Evolutionary conservation across 2,113 vertebrate genomes (phyloP), one percentile per base, ranked within the genome.

Genomic region (Nipponia nippon): DNA sequence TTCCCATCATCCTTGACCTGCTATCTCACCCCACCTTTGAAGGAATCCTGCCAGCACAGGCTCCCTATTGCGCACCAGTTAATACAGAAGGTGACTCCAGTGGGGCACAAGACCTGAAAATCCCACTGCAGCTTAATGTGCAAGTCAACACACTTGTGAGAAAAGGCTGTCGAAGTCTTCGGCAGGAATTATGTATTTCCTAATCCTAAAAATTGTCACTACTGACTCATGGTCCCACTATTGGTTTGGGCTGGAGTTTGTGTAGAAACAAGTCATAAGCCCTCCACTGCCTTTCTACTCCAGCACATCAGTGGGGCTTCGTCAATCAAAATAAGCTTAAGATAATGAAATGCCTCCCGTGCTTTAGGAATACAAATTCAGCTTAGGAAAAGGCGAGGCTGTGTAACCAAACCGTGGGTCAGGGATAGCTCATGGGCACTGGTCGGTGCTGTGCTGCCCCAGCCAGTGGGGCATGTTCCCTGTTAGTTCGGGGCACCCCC

Each of bases 401-500:
- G n/a, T 8, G 38, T 22, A 56, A 20, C 0, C 3, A 40, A 40
- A 7, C 9, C 2, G 0, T 6, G 23, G 30, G 26, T 20, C 26
- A 32, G 55, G 30, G 50, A 10, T 1, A 46, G 62, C 22, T 10
- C 29, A 18, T 0, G 8, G 55, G 53, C 30, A 8, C 36, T 5
- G 55, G 22, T 11, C 1, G 2, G 30, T 44, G 52, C 49, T 23
- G 86, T 10, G 49, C 15, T 11, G 11, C 29, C 65, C 47, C 25
- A 29, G 23, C 5, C 9, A 0, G 22, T 1, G 42, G 15, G 27
- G 4, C 32, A 72, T 3, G 2, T 8, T 47, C 16, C 55, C 49
- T 3, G 0, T 21, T 5, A 38, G 17, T 11, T 26, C 3, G 1
- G 56, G 56, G 19, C 52, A 38, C 47, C 16, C n/a, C 6, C 53